Conservation (phyloP, 92 coral and sea anemone genomes). For the Blastomussa wellsi region DNA sequence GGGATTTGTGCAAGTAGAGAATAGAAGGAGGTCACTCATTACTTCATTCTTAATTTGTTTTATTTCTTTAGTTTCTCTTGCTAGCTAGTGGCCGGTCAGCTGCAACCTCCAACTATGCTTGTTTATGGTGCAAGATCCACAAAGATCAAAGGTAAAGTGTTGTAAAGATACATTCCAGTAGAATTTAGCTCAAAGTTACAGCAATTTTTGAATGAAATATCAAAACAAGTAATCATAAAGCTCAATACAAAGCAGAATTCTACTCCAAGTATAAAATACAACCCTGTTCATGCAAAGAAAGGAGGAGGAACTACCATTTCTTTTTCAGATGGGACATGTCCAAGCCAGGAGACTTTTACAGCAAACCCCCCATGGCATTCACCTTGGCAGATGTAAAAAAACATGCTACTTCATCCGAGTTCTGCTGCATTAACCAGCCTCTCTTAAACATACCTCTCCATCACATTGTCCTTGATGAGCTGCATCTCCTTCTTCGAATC, state of each 20-base stretch:
- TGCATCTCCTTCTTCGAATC: constrained; percentile 52
- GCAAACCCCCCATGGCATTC: constrained; percentile 27
- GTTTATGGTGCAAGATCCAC: constrained; percentile 53
- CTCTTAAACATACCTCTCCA: constrained; percentile 56
- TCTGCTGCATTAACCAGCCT: constrained; percentile 50
- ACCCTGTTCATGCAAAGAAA: not conserved
- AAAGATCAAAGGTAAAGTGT: constrained; percentile 30
- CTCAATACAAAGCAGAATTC: not conserved
- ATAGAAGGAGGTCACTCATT: no score
- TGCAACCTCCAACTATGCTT: constrained; percentile 54
- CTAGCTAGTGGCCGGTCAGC: constrained; percentile 51
- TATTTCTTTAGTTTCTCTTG: constrained; percentile 42
- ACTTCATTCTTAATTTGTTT: not conserved
- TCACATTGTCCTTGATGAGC: constrained; percentile 53
- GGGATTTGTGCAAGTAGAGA: no score
- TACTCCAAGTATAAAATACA: not conserved
- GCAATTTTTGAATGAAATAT: not conserved
- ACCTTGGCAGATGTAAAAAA: constrained; percentile 42
- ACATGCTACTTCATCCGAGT: constrained; percentile 30
- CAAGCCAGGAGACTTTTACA: constrained; percentile 29
- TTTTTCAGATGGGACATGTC: constrained; percentile 52
- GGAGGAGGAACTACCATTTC: not conserved
- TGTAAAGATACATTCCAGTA: not conserved
- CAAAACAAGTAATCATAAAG: not conserved
- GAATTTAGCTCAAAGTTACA: not conserved